Evolutionary conservation across 2,113 vertebrate species (phyloP).

Genomic region (Alethe castanea): DNA sequence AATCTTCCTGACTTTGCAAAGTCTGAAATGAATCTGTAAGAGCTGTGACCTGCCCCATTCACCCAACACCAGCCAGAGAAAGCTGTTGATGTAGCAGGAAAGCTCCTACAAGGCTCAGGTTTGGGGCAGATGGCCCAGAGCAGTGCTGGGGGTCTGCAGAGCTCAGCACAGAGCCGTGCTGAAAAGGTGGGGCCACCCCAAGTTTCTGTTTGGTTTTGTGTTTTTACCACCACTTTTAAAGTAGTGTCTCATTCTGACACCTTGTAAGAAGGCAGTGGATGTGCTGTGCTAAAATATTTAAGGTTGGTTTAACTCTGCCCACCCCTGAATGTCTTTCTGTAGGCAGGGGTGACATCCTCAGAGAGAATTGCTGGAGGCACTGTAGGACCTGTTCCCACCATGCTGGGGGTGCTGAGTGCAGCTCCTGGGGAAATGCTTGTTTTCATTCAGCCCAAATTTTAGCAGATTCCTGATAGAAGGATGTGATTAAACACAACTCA

Average conservation of each 20-base stretch:
- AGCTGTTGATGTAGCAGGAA: background rate
- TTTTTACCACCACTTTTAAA: background rate
- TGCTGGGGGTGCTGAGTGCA: background rate
- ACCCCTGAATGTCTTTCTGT: background rate
- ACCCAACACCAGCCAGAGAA: background rate
- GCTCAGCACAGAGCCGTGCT: background rate
- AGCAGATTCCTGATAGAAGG: background rate
- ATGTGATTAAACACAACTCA: background rate
- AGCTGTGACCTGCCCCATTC: background rate
- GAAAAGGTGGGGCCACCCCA: too few species aligned
- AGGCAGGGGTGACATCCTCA: accelerated
- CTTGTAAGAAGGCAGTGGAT: too few species aligned
- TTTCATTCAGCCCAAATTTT: background rate
- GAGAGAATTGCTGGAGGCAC: background rate
- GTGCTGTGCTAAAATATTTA: background rate
- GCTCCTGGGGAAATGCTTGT: background rate
- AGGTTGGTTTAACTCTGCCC: background rate
- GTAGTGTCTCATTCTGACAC: background rate
- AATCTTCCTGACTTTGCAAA: background rate
- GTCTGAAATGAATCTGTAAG: background rate
- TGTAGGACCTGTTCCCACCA: background rate
- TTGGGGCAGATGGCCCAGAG: background rate
- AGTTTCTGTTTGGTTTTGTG: background rate
- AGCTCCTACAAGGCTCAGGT: background rate
- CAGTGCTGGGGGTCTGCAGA: background rate